Conservation (phyloP, 2,888 invertebrate species). For the Heteropelma amictum region DNA sequence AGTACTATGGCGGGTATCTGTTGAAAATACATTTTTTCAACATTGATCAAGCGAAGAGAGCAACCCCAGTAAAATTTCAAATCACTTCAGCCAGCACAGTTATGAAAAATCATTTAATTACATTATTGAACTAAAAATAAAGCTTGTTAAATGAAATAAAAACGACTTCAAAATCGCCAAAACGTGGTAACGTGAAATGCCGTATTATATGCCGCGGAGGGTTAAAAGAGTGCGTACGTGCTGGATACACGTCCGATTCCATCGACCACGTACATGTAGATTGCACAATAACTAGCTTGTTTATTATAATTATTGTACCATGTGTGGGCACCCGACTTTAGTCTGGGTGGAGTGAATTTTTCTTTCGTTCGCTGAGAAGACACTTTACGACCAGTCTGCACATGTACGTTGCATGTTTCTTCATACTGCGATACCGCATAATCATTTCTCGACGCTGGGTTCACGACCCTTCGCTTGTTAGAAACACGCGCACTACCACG, state of each 20-base stretch:
- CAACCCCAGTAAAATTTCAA: too few species aligned
- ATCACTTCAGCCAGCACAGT: too few species aligned
- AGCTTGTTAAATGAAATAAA: too few species aligned
- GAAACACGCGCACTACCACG: not conserved
- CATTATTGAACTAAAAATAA: too few species aligned
- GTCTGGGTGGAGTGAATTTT: constrained; percentile 18
- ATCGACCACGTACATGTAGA: constrained; percentile 5
- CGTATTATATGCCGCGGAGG: too few species aligned
- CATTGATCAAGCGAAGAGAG: too few species aligned
- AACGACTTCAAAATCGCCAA: too few species aligned
- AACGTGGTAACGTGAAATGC: too few species aligned
- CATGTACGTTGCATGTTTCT: constrained; percentile 31
- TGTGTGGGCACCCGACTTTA: constrained; percentile 1
- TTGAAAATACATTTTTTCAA: too few species aligned
- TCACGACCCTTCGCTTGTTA: constrained; percentile 36
- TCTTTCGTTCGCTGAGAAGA: constrained; percentile 36
- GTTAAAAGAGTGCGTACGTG: constrained; percentile 15
- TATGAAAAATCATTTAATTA: too few species aligned
- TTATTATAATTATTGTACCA: constrained; percentile 44
- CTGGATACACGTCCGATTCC: constrained; percentile 1
- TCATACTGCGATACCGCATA: constrained; percentile 42
- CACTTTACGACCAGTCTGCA: constrained; percentile 46
- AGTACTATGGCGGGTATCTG: too few species aligned
- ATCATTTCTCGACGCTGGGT: constrained; percentile 46
- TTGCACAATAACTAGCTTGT: constrained; percentile 46